Evolutionary conservation across 2,888 invertebrate genomes (phyloP), one percentile per base, ranked within the genome.

Genomic region (Ennomos erosarius): DNA sequence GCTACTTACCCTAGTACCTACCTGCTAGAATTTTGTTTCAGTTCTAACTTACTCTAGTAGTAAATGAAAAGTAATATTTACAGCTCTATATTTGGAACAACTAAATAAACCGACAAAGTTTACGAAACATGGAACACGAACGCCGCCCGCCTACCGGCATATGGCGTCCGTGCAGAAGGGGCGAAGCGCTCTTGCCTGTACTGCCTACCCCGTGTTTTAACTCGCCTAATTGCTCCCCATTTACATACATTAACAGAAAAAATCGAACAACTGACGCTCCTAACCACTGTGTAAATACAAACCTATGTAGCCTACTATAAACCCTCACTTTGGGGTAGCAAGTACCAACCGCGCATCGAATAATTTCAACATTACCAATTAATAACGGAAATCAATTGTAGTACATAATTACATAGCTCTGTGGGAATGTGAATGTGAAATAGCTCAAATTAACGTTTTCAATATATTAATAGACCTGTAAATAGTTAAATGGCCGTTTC

Each of bases 191-290:
- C 88, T 85, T 87, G 88, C 88, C 87, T 87, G 88, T 84, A 86
- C 88, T 88, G 88, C 86, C 89, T 88, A 87, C 91, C 91, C 90
- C 90, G 89, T 88, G 85, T 90, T 85, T 90, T 90, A 91, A 90
- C 88, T 89, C 88, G 88, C 89, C 88, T 92, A 91, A 92, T 91
- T 92, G 90, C 82, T 90, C 90, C 87, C 87, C 87, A 91, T 92
- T 91, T 92, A 90, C 91, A 91, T 92, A 91, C 80, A 90, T 92
- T 90, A 90, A 81, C 84, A 79, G 82, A 84, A 88, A 91, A 90
- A 87, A 79, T 76, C 76, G 76, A 81, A 74, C 85, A 90, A 91
- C 90, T 85, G 90, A 83, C 90, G 87, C 81, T 77, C 67, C 73
- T 74, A 74, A 82, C 79, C 59, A 55, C 73, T 85, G 86, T 87